Base-by-base conservation (phyloP, 1,140 invertebrate species). In the Micrasema longulum region DNA sequence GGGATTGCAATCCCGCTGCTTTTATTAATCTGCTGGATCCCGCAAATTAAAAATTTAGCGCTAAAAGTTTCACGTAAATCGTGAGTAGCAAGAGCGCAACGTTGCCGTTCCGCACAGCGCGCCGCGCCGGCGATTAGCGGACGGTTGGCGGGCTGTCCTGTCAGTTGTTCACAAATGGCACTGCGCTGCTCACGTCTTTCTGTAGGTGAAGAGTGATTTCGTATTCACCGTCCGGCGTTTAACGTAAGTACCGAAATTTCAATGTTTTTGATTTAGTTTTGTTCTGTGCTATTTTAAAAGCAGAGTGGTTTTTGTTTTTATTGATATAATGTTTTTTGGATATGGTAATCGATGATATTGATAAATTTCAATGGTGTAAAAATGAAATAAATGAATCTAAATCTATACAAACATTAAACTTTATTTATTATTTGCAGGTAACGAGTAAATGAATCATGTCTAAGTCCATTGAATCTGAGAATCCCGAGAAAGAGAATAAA, bases 191-290 rank as follows among this genome's bases (percentile, higher is more conserved):
- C n/a, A n/a, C n/a, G n/a, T n/a, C n/a, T n/a, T n/a, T n/a, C n/a
- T n/a, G 43, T 47, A 9, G 43, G 43, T 47, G 6, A 47, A 7
- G 43, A 47, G 43, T 47, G n/a, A 10, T 47, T 47, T 47, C 43
- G 43, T 47, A 47, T 47, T 47, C 43, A 47, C 43, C 43, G 43
- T 47, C 43, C 43, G 43, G 43, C 43, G 43, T 47, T 47, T 47
- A 47, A 47, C 43, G n/a, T 47, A 47, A 47, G 43, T 47, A 47
- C 43, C 43, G 7, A 47, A 7, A 47, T 47, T 7, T 47, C 14
- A 47, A 47, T 47, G 43, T 47, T 47, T 47, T 47, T 47, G 43
- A 47, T 47, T 47, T 47, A 38, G 36, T 38, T 38, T 5, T 38
- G 36, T 38, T 38, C 36, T 38, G 36, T 38, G 5, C 12, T 38